Base-by-base conservation (phyloP, 2,888 invertebrate species). In the Aelia acuminata region DNA sequence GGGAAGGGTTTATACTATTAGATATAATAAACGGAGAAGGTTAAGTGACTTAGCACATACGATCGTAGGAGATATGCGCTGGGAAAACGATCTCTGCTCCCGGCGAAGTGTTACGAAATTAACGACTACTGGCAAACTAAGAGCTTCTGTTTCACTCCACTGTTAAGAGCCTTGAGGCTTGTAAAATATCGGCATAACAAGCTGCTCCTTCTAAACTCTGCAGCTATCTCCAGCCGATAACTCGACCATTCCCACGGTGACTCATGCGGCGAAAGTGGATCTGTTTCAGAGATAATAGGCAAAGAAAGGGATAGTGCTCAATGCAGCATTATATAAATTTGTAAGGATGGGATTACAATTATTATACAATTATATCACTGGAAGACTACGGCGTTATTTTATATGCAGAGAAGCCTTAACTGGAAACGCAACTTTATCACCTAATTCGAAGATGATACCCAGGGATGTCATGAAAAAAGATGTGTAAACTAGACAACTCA, bases 111-210 rank as follows among this genome's bases (percentile, higher is more conserved):
- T 80, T 80, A 43, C 80, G 43, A 80, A 80, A 80, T 80, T 80
- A 80, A 80, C 80, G 39, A 47, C 80, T 80, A 22, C 43, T 47
- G 80, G 80, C 39, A 43, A 80, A 47, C 39, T 80, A 80, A 80
- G 80, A 80, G 80, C 80, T 80, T 80, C 80, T 80, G 80, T 80
- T 80, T 80, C 80, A 80, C 80, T 80, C 43, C 80, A 80, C 80
- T 47, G 80, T 20, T 80, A 39, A 47, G 80, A 80, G 80, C 80
- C 80, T 80, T n/a, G 80, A 80, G 80, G n/a, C 80, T 70, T 80
- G 80, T 80, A 80, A 80, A 80, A 80, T 80, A 80, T 80, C 80
- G 43, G 80, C 43, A 35, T 80, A 80, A 80, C 80, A 80, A 47
- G 43, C 80, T 43, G n/a, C 43, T n/a, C 39, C 80, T 80, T 80